These are phyloP conservation scores for Formica selysi DNA, from an alignment of 1,140 invertebrate species.

Conservation along the genomic window DNA sequence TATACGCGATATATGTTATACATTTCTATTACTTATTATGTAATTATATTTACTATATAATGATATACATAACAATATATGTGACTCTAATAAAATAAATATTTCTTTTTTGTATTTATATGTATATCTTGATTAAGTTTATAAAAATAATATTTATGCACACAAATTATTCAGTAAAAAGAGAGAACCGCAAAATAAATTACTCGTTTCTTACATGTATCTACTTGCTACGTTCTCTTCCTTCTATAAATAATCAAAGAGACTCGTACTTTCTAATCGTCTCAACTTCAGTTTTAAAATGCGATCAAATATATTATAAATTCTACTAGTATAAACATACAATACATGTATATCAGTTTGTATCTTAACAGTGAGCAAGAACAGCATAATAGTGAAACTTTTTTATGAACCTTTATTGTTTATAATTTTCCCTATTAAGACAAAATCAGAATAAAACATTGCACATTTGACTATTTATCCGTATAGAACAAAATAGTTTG, in stretches of 20 bases:
- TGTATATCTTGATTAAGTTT: background rate
- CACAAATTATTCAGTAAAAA: background rate
- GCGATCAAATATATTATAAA: background rate
- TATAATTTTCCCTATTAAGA: no score
- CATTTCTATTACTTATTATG: no score
- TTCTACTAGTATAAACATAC: background rate
- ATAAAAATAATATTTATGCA: background rate
- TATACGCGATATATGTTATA: background rate
- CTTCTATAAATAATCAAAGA: constrained; percentile 4
- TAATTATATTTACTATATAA: background rate
- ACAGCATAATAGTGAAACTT: no score
- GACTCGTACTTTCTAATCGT: constrained; percentile 4
- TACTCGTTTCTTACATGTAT: background rate
- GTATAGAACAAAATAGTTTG: background rate
- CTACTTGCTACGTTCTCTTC: background rate
- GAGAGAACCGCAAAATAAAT: background rate
- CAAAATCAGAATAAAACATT: constrained; percentile 1
- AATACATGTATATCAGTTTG: background rate
- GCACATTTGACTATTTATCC: constrained; percentile 40
- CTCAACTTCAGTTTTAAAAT: constrained; percentile 9
- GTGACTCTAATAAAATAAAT: background rate
- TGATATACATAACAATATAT: background rate
- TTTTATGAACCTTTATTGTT: no score
- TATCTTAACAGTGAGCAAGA: constrained; percentile 6
- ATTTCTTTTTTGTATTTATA: background rate